Evolutionary conservation across 1,140 invertebrate genomes (phyloP), one percentile per base, ranked within the genome.

Genomic region (Sogatella furcifera): DNA sequence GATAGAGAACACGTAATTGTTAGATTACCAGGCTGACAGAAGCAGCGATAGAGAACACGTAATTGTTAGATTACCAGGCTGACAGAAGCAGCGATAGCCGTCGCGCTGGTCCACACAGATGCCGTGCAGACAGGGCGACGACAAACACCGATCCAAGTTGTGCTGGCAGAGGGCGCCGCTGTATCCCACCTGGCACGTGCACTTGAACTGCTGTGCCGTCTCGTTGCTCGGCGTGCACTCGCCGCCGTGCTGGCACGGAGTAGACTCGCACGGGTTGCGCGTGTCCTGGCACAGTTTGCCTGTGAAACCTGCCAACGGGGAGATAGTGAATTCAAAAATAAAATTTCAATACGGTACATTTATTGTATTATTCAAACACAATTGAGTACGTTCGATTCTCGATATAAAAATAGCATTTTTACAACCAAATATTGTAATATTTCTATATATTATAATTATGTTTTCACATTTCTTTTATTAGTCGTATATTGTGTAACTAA

Each of bases 211-310:
- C 75, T 90, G 88, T 80, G 71, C 92, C 92, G 68, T 95, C 89
- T 70, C 53, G 49, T 68, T 68, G 43, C 64, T 66, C 13, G 69
- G 73, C 67, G 91, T 70, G 68, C 92, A 96, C 69, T 84, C 86
- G 52, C 93, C 94, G 52, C 88, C 89, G 67, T 97, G 90, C 86
- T 95, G 92, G 70, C 95, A 97, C 8, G 95, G 95, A 68, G 90
- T 88, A 1, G 93, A 94, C 62, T 97, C 92, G 69, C 95, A 97
- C 57, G 93, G 81, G 73, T 96, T 90, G 17, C 93, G 92, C 0
- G 93, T 91, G 1, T 90, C 92, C 75, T 96, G 91, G 71, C 94
- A 96, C 68, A 92, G 85, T 75, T 95, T 95, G 14, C 92, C 92
- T 4, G 69, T 69, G 55, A 73, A 77, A n/a, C 76, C 76, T 62